Evolutionary conservation across 2,888 invertebrate species (phyloP), one percentile per base, ranked within the genome.

Genomic region (Parascotia fuliginaria): DNA sequence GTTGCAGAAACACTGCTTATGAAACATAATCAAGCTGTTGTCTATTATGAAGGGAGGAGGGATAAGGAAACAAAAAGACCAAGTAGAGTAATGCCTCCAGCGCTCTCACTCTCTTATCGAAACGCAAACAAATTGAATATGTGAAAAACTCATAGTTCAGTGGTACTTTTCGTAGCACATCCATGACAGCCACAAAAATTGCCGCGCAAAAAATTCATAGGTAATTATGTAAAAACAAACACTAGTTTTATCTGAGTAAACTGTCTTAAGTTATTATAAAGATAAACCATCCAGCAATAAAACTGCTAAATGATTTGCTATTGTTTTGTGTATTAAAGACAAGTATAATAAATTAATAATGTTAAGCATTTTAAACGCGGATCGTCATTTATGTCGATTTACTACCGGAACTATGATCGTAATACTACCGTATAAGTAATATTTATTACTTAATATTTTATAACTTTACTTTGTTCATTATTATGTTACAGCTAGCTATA

Each of bases 371-470:
- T 29, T 22, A 46, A 14, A 44, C 16, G 34, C 9, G n/a, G 34
- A 45, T 42, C 15, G 39, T 55, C 33, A 55, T 9, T 32, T 6
- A 27, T 36, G 38, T 42, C 19, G 14, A 44, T 47, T 51, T 4
- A 44, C 34, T 28, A 19, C 22, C 22, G 32, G 6, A 34, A 29
- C 2, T 14, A 38, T 31, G 9, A n/a, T 16, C 31, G 13, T 39
- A 42, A 16, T 40, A 45, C 4, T 57, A 38, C 44, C 47, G 27
- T 62, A 37, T 42, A 32, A 2, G 13, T 9, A 9, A 45, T 33
- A 6, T 50, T 55, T 46, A 41, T 41, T 15, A 22, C 34, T 9
- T n/a, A n/a, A n/a, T n/a, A 12, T 14, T 4, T 3, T 12, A 14
- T 32, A 32, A 32, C 14, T 32, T 2, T 12, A 31, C 31, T 11